A percentile compares a stretch with the other conserved stretches of the same genome.
phyloP scores from a whole-genome alignment of 2,888 invertebrate genomes.

The Diarsia dahlii region DNA sequence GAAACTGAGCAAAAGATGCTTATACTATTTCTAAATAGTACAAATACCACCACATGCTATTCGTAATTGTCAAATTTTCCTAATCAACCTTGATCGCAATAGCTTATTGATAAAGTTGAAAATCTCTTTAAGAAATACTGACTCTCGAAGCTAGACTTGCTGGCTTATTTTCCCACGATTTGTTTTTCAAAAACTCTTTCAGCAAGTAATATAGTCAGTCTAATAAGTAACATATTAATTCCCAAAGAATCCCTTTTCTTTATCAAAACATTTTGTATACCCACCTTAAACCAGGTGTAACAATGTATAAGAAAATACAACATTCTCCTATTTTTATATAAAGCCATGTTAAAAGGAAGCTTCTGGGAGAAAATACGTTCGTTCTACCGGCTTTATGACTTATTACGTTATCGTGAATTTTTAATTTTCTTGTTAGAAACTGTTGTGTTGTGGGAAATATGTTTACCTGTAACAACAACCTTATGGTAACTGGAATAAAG shows the following conservation, averaged over 20 bases:
- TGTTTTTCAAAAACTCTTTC: not conserved
- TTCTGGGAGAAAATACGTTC: constrained; percentile 38
- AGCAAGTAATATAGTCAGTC: not conserved
- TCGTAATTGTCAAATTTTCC: no score
- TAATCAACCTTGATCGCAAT: no score
- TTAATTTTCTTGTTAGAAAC: constrained; percentile 48
- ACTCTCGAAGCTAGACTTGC: no score
- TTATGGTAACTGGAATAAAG: not conserved
- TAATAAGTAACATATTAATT: not conserved
- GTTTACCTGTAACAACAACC: not conserved
- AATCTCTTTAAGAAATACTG: no score
- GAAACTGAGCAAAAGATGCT: not conserved
- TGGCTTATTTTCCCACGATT: not conserved
- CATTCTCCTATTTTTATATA: constrained; percentile 27
- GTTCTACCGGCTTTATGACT: constrained; percentile 47
- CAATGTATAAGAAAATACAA: constrained; percentile 23
- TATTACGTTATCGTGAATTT: constrained; percentile 47
- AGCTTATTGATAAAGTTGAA: no score
- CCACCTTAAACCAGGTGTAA: constrained; percentile 37
- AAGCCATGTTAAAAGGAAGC: constrained; percentile 37
- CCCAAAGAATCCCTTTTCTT: constrained; percentile 10
- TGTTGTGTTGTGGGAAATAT: constrained; percentile 5
- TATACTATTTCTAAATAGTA: not conserved
- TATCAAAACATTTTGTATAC: constrained; percentile 38
- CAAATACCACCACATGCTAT: no score